A percentile compares a stretch with the other conserved stretches of the same genome.
These are phyloP conservation scores for Salvelinus namaycush DNA, from an alignment of 2,113 vertebrate species.

Conservation along the genomic window DNA sequence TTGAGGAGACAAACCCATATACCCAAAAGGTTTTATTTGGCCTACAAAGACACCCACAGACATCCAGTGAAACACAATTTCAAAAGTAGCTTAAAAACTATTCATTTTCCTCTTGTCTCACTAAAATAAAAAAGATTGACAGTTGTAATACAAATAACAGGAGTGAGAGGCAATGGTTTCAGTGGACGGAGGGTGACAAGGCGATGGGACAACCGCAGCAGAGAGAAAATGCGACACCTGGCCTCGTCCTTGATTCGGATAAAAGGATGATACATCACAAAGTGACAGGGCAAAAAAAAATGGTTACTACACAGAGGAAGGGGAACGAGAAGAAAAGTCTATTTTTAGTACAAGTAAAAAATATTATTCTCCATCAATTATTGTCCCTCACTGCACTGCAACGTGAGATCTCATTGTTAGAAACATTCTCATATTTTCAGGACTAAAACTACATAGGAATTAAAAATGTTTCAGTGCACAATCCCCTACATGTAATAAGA, in stretches of 20 bases:
- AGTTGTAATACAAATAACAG: constrained; percentile 64
- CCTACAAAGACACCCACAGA: constrained; percentile 16
- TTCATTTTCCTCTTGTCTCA: constrained; percentile 45
- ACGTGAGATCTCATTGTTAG: not conserved
- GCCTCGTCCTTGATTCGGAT: constrained; percentile 71
- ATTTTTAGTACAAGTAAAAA: constrained; percentile 49
- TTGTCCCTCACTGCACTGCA: constrained; percentile 35
- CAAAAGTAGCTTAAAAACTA: constrained; percentile 45
- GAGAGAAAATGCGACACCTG: constrained; percentile 66
- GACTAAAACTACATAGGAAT: constrained; percentile 26
- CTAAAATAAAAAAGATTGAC: constrained; percentile 58
- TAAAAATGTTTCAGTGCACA: no score
- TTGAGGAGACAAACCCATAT: constrained; percentile 21
- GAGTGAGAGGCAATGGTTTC: constrained; percentile 35
- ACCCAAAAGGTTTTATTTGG: no score
- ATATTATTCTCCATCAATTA: constrained; percentile 30
- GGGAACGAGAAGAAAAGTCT: constrained; percentile 45
- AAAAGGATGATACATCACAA: constrained; percentile 68
- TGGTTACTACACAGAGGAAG: constrained; percentile 57
- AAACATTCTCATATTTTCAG: constrained; percentile 26
- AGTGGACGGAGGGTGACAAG: constrained; percentile 46
- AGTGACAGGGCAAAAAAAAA: constrained; percentile 57
- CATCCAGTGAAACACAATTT: constrained; percentile 25
- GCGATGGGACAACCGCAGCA: constrained; percentile 54
- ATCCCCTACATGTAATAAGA: constrained; percentile 8